Percentiles rank a stretch among this genome's conserved stretches.
phyloP scores from a whole-genome alignment of 2,888 invertebrate genomes.

The Lamellibrachia columna region DNA sequence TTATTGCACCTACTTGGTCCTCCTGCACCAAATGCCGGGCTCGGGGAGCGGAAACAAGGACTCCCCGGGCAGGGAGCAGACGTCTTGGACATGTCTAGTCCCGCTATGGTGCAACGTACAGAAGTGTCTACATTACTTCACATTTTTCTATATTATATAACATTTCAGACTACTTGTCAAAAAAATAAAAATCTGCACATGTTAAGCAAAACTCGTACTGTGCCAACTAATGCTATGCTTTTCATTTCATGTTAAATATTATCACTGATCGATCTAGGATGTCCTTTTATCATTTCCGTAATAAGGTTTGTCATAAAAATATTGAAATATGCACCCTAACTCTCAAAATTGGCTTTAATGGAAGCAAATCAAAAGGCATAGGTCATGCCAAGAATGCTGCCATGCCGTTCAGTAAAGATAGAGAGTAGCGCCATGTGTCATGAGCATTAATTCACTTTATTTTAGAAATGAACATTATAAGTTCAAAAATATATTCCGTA shows the following conservation, averaged over 20 bases:
- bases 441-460: no score
- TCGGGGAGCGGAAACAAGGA: background rate
- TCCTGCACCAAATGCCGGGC: conserved; percentile 16
- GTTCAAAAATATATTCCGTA: no score
- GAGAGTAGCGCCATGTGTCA: no score
- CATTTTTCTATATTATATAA: no score
- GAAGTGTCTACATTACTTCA: background rate
- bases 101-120: background rate
- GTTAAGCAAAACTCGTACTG: no score
- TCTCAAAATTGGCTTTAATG: no score
- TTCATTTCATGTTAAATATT: background rate
- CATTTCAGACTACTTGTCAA: background rate
- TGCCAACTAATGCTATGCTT: background rate
- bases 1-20: background rate
- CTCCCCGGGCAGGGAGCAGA: background rate
- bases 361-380: no score
- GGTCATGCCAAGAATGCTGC: no score
- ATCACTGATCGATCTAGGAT: background rate
- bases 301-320: no score
- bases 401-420: no score
- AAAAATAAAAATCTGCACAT: background rate
- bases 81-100: conserved; percentile 16
- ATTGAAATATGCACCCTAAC: no score
- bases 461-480: no score
- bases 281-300: background rate